Conservation (phyloP, 2,888 invertebrate species). For the Rotaria sp. region DNA sequence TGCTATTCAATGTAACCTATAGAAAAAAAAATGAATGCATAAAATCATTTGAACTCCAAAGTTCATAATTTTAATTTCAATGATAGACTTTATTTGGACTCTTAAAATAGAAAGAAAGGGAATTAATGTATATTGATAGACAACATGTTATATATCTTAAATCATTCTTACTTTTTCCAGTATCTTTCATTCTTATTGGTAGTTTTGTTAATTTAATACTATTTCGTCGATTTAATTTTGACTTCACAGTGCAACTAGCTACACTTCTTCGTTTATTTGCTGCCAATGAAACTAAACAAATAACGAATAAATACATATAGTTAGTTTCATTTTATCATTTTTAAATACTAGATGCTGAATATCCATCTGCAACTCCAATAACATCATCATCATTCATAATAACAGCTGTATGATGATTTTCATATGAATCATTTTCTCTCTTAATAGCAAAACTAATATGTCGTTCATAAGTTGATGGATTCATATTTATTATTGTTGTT, state of each 20-base stretch:
- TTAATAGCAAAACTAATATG: constrained; percentile 55
- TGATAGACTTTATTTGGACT: no score
- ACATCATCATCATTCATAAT: neutral
- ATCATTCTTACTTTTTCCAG: neutral
- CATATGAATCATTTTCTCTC: neutral
- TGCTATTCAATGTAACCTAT: no score
- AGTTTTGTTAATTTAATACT: neutral
- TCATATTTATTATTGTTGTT: neutral
- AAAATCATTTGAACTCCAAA: no score
- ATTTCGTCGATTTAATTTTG: neutral
- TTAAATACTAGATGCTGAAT: neutral
- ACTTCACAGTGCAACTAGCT: neutral
- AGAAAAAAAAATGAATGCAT: no score
- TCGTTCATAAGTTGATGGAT: constrained; percentile 45
- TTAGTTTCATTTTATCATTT: no score
- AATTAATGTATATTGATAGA: no score
- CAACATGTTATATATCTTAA: no score
- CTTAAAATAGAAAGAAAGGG: no score
- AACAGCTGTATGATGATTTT: neutral
- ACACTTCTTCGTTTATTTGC: neutral
- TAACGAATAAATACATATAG: neutral
- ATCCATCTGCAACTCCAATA: neutral
- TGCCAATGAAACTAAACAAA: neutral
- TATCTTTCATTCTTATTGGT: neutral
- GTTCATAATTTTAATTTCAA: no score